Percentiles rank a stretch among this genome's conserved stretches.
Conservation (phyloP, 2,113 vertebrate genomes). For the Elephantulus edwardii region DNA sequence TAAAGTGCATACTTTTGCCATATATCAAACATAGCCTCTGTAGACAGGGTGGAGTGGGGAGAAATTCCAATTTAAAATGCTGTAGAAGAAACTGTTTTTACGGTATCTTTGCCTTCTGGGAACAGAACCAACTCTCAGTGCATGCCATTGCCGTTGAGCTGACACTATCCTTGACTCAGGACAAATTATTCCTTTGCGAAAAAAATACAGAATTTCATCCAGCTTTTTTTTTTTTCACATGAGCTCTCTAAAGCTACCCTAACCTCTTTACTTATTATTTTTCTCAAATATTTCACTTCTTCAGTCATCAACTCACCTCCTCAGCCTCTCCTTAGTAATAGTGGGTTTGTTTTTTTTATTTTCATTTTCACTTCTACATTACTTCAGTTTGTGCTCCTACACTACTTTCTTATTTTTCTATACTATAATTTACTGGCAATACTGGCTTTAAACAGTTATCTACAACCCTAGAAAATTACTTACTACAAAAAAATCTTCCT, state of each 20-base stretch:
- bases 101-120: neutral
- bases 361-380: neutral
- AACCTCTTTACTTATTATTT: neutral
- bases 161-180: neutral
- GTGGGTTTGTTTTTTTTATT: neutral
- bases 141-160: neutral
- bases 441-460: neutral
- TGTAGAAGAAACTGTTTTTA: neutral
- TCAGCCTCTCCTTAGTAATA: neutral
- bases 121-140: neutral
- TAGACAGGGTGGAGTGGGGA: neutral
- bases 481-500: neutral
- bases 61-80: neutral
- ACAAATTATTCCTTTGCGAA: neutral
- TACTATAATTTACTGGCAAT: neutral
- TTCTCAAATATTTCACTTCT: neutral
- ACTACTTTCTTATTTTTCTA: neutral
- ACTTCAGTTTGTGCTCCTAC: neutral
- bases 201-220: neutral
- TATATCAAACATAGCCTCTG: neutral
- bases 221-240: neutral
- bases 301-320: neutral
- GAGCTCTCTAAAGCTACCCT: neutral
- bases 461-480: neutral
- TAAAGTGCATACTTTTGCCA: neutral